These are phyloP conservation scores for Hyperopisus bebe DNA, from an alignment of 2,113 vertebrate species.

Conservation along the genomic window DNA sequence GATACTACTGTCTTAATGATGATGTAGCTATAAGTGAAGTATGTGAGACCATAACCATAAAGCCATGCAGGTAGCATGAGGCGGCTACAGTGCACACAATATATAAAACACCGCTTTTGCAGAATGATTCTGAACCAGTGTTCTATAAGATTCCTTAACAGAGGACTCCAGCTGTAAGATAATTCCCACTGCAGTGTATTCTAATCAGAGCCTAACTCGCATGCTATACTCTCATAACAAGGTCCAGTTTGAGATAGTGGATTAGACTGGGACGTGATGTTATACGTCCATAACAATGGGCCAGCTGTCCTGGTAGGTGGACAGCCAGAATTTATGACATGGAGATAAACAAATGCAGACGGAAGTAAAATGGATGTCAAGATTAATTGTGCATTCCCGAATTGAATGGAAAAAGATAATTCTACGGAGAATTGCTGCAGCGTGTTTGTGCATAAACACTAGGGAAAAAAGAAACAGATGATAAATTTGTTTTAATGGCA, in stretches of 20 bases:
- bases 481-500: conserved; percentile 27
- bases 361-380: conserved; percentile 3
- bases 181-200: neutral
- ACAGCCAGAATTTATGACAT: neutral
- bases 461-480: neutral
- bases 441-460: neutral
- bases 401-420: neutral
- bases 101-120: neutral
- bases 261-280: neutral
- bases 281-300: neutral
- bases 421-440: neutral
- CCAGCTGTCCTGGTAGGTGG: neutral
- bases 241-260: conserved; percentile 4
- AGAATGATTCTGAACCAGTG: neutral
- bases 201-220: neutral
- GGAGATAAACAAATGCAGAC: conserved; percentile 15
- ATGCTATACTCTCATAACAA: neutral
- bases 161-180: neutral
- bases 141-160: neutral
- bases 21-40: conserved; percentile 51
- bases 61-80: neutral
- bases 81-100: neutral
- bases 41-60: conserved; percentile 41
- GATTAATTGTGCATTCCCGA: neutral
- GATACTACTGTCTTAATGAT: conserved; percentile 54